phyloP scores from a whole-genome alignment of 2,113 vertebrate species.

The Trochalopteron elliotii region DNA sequence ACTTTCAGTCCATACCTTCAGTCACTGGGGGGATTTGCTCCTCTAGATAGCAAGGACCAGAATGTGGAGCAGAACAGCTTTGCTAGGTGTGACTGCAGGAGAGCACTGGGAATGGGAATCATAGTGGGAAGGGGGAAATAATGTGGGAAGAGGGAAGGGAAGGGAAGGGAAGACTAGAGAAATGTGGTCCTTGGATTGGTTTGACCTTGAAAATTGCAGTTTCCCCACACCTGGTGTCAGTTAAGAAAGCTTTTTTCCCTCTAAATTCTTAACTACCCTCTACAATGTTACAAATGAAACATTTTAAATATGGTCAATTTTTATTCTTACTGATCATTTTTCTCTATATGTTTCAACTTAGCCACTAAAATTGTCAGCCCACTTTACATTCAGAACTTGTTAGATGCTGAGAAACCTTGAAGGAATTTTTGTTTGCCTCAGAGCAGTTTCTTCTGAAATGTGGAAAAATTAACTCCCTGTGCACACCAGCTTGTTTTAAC shows the following conservation, averaged over 20 bases:
- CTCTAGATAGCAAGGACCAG: neutral
- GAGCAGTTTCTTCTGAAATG: neutral
- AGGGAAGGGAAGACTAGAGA: neutral
- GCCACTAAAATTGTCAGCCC: neutral
- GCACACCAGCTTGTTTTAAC: neutral
- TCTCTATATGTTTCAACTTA: neutral
- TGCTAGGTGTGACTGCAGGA: neutral
- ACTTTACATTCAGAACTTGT: neutral
- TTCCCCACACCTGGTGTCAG: neutral
- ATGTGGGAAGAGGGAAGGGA: neutral
- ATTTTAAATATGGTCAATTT: neutral
- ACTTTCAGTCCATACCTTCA: fast-evolving
- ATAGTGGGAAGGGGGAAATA: neutral
- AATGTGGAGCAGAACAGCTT: neutral
- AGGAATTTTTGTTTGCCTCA: neutral
- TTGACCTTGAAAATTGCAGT: neutral
- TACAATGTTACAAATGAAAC: neutral
- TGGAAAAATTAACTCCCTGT: neutral
- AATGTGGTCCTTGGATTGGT: neutral
- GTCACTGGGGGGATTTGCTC: neutral
- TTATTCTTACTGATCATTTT: neutral
- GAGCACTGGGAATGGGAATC: neutral
- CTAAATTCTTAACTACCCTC: neutral
- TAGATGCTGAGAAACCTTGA: neutral
- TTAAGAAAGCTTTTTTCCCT: neutral